These are phyloP conservation scores for honey bee (Apis mellifera) DNA, from an alignment of 1,140 invertebrate genomes.

Conservation along the genomic window DNA sequence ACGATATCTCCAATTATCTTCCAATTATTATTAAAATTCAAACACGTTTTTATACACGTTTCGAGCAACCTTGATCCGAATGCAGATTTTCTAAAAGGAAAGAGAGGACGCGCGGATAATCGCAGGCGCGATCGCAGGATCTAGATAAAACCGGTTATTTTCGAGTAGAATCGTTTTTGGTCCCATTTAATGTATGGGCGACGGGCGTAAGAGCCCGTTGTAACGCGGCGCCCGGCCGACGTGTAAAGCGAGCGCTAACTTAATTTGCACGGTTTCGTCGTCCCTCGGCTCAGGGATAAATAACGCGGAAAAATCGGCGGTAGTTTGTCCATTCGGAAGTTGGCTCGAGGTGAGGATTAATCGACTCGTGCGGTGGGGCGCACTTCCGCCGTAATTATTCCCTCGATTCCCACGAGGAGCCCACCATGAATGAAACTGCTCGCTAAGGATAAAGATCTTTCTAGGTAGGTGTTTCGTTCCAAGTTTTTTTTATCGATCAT, in stretches of 20 bases:
- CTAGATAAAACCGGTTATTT: slow-evolving; percentile 2
- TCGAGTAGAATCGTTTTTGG: slow-evolving; percentile 1
- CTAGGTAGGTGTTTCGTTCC: too few species aligned
- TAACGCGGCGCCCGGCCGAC: slow-evolving; percentile 7
- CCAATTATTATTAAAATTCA: too few species aligned
- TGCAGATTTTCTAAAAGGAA: neutral
- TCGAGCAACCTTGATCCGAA: too few species aligned
- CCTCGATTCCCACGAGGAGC: neutral
- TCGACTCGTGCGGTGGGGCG: neutral
- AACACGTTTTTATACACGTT: too few species aligned
- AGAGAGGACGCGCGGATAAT: neutral
- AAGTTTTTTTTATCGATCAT: too few species aligned
- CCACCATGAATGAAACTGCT: neutral
- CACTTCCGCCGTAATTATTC: slow-evolving; percentile 9
- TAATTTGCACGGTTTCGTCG: slow-evolving; percentile 32
- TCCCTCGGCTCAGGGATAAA: neutral
- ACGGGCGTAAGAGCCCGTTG: neutral
- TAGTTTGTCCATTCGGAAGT: slow-evolving; percentile 25
- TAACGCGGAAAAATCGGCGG: slow-evolving; percentile 9
- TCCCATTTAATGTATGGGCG: slow-evolving; percentile 17
- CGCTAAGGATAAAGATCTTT: neutral
- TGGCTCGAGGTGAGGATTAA: slow-evolving; percentile 4
- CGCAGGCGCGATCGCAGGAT: neutral
- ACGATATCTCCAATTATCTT: too few species aligned
- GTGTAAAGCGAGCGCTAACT: slow-evolving; percentile 33